Percentiles rank a stretch among this genome's conserved stretches.
phyloP scores from a whole-genome alignment of 92 coral and sea anemone genomes.

The Epizoanthus rinbou region DNA sequence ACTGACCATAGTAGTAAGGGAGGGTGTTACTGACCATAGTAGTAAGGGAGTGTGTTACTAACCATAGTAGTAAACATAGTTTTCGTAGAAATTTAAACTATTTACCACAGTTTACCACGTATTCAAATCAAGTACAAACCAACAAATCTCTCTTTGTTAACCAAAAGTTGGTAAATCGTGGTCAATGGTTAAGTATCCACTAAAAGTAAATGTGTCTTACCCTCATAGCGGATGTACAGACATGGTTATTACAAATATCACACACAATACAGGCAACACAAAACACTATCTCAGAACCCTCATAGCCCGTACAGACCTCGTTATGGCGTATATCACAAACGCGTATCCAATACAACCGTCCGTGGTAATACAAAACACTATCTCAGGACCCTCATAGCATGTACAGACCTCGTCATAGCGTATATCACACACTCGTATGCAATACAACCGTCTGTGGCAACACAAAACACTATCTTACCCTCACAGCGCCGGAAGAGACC shows the following conservation, averaged over 20 bases:
- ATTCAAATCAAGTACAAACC: too few relatives aligned
- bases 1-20: too few relatives aligned
- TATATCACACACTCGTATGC: constrained; percentile 82
- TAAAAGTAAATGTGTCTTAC: too few relatives aligned
- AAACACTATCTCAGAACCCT: constrained; percentile 1
- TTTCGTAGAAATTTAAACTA: too few relatives aligned
- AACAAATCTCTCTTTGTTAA: too few relatives aligned
- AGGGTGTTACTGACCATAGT: too few relatives aligned
- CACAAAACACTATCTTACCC: constrained; percentile 53
- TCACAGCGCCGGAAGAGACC: constrained; percentile 82
- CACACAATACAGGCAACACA: constrained; percentile 49
- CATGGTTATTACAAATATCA: constrained; percentile 80
- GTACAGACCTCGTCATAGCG: constrained; percentile 81
- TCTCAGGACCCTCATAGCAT: constrained; percentile 28
- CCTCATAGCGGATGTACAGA: constrained; percentile 79
- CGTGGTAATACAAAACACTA: not conserved
- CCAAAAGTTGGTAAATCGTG: too few relatives aligned
- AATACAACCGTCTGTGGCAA: not conserved
- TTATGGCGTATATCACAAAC: constrained; percentile 88
- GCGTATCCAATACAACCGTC: constrained; percentile 26
- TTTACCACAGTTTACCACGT: too few relatives aligned
- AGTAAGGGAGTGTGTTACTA: too few relatives aligned
- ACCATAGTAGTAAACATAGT: too few relatives aligned
- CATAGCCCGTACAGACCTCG: constrained; percentile 69
- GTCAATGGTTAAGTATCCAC: too few relatives aligned